Conservation (phyloP, 2,797 vertebrate species). For the Pangasius larnaudii region DNA sequence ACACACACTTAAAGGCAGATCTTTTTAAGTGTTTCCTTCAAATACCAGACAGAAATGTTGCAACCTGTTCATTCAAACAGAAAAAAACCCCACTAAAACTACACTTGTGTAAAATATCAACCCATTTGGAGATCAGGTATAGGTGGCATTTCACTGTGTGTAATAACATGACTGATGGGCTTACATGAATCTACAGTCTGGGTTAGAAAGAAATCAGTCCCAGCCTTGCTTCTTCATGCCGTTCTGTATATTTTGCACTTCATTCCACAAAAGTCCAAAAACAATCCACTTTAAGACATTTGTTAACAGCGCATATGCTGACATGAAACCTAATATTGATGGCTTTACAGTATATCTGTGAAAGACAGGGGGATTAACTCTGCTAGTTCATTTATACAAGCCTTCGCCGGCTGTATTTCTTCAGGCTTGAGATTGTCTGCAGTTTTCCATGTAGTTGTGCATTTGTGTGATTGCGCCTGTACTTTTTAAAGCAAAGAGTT, state of each 20-base stretch:
- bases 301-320: neutral
- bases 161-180: neutral
- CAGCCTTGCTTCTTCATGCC: neutral
- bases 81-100: neutral
- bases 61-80: neutral
- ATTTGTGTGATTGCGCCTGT: neutral
- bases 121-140: neutral
- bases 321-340: neutral
- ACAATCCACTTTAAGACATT: neutral
- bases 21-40: neutral
- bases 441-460: neutral
- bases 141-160: neutral
- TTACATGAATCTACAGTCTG: neutral
- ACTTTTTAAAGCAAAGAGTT: neutral
- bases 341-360: neutral
- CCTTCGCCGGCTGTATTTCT: neutral
- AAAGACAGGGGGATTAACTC: neutral
- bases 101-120: neutral
- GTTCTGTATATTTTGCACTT: neutral
- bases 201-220: neutral
- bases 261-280: neutral
- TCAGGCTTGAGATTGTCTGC: neutral
- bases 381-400: conserved; percentile 1
- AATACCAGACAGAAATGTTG: neutral
- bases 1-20: neutral